Percentiles rank a stretch among this genome's conserved stretches.
Evolutionary conservation across 2,888 invertebrate species (phyloP).

Genomic region (Metalampra italica): DNA sequence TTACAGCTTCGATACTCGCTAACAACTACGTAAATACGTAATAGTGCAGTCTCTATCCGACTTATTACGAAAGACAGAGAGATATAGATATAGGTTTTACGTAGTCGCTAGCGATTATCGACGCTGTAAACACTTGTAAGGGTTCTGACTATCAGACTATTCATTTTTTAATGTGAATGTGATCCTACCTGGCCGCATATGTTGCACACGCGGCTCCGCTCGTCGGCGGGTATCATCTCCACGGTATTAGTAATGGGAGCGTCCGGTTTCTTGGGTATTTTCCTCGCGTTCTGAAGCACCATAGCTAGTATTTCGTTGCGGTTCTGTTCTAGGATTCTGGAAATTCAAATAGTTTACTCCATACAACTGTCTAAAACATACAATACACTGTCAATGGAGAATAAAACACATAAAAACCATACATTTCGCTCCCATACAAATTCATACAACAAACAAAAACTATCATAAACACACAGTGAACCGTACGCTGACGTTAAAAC

Average conservation of each 20-base stretch:
- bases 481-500: not conserved
- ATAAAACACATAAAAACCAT: not conserved
- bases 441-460: constrained; percentile 4
- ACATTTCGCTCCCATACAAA: not conserved
- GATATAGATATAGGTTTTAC: too few species aligned
- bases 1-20: too few species aligned
- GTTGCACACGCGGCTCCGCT: constrained; percentile 61
- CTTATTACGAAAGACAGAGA: too few species aligned
- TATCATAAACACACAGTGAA: not conserved
- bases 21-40: too few species aligned
- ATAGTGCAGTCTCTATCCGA: too few species aligned
- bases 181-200: constrained; percentile 55
- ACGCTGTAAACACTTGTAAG: too few species aligned
- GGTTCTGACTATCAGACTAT: too few species aligned
- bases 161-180: too few species aligned
- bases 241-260: constrained; percentile 14
- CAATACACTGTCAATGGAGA: too few species aligned
- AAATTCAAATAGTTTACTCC: not conserved
- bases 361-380: too few species aligned
- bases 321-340: constrained; percentile 61
- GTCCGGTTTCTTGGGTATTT: constrained; percentile 47
- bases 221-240: constrained; percentile 39
- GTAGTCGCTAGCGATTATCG: too few species aligned
- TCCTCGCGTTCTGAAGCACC: constrained; percentile 65
- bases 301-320: constrained; percentile 62